Base-by-base conservation (phyloP, 2,113 vertebrate genomes). In the Cebus imitator region DNA sequence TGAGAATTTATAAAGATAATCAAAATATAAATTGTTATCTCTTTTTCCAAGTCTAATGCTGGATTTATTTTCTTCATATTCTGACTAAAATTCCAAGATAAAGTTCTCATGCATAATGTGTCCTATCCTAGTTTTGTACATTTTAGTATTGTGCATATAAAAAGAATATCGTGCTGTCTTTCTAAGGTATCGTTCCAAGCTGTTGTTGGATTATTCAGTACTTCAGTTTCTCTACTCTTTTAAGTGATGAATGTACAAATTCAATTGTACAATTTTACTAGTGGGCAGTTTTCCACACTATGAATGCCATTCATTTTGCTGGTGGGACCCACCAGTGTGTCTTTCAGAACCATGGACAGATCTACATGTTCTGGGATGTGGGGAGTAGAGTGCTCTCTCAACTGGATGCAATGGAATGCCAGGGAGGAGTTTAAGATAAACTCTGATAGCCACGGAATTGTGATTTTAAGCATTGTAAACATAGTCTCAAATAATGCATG, bases 291-390 rank as follows among this genome's bases (percentile, higher is more conserved):
- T 90, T 86, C 55, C 40, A 55, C 30, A 45, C 12, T 78, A 73
- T 79, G 45, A 52, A 50, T 79, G 45, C 27, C 17, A 21, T 50
- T 50, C 27, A 40, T 70, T 10, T 30, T 64, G 30, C 21, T n/a
- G 32, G 13, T 61, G 58, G 81, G 55, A 25, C 5, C 14, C 43
- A 32, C 66, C 35, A 14, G 32, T 57, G 55, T 55, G n/a, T 11
- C 27, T 82, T 82, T 90, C 86, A 97, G 89, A 6, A 97, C 76
- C 68, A 16, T 4, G 91, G 91, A 90, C 75, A 97, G 96, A 8
- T 58, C 57, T 58, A 23, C 57, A 8, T 23, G 57, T 21, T 21
- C 21, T 58, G 8, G 57, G 18, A 20, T 58, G 21, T 23, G 3
- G 35, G 35, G 16, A n/a, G 9, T 16, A 12, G 11, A 12, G 3